These are phyloP conservation scores for Ectemnius cavifrons DNA, from an alignment of 2,888 invertebrate species.

Conservation along the genomic window DNA sequence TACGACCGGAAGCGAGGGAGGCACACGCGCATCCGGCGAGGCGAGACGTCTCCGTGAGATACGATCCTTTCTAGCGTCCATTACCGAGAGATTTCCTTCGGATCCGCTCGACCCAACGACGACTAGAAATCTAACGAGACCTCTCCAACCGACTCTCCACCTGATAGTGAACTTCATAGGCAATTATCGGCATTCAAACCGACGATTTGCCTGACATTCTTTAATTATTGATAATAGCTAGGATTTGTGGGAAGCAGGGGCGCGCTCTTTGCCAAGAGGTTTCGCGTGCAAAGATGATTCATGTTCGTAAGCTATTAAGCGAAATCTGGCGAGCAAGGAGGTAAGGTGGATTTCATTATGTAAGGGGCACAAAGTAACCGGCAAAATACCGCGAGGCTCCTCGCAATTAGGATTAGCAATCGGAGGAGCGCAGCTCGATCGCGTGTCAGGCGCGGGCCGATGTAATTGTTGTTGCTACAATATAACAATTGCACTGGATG, in stretches of 20 bases:
- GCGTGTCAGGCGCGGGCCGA: slow-evolving; percentile 63
- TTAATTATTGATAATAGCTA: not conserved
- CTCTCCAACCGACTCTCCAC: not conserved
- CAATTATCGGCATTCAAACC: not conserved
- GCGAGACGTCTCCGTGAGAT: slow-evolving; percentile 62
- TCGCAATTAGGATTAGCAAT: slow-evolving; percentile 63
- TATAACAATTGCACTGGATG: slow-evolving; percentile 56
- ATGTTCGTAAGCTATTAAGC: not conserved
- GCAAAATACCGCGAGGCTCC: slow-evolving; percentile 37
- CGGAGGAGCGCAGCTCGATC: slow-evolving; percentile 58
- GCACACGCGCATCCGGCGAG: slow-evolving; percentile 73
- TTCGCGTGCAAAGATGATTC: slow-evolving; percentile 34
- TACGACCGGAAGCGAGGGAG: slow-evolving; percentile 70
- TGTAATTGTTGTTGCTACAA: slow-evolving; percentile 62
- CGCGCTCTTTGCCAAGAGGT: slow-evolving; percentile 25
- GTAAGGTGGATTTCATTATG: slow-evolving; percentile 54
- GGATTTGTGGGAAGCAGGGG: not conserved
- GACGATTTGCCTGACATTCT: not conserved
- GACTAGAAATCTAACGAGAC: slow-evolving; percentile 30
- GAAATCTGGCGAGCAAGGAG: slow-evolving; percentile 35
- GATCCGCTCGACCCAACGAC: slow-evolving; percentile 19
- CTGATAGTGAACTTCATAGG: not conserved
- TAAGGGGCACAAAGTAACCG: slow-evolving; percentile 53
- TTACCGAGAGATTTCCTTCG: slow-evolving; percentile 39
- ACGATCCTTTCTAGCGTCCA: slow-evolving; percentile 53